Conservation (phyloP, 2,797 vertebrate species). For the Danio jaintianensis region DNA sequence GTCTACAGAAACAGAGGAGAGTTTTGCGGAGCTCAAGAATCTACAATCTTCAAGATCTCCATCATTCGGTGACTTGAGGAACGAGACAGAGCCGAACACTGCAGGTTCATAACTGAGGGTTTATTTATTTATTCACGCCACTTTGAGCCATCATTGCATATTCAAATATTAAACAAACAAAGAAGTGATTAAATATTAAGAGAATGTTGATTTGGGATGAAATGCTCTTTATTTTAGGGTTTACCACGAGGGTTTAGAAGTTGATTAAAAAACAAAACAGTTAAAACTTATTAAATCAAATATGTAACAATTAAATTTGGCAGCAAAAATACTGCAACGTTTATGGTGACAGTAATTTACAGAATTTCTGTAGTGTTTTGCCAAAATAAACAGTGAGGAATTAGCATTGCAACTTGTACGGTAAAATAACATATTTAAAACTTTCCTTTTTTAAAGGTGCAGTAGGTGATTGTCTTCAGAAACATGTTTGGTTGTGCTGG, state of each 20-base stretch:
- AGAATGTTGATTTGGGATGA: neutral
- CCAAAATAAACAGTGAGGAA: neutral
- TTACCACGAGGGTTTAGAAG: neutral
- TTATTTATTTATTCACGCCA: neutral
- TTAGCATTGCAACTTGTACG: neutral
- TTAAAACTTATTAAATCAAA: neutral
- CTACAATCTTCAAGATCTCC: constrained; percentile 58
- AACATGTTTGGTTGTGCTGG: too few relatives aligned
- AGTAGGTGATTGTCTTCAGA: too few relatives aligned
- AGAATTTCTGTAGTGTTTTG: neutral
- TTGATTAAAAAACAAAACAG: neutral
- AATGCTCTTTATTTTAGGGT: neutral
- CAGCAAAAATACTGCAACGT: too few relatives aligned
- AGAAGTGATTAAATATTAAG: neutral
- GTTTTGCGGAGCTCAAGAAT: constrained; percentile 59
- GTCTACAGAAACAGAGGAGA: constrained; percentile 58
- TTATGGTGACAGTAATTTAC: neutral
- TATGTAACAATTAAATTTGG: neutral
- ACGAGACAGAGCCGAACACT: constrained; percentile 42
- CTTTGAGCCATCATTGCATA: neutral
- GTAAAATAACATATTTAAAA: neutral
- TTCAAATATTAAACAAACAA: neutral
- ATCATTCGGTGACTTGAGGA: constrained; percentile 49
- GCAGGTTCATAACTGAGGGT: constrained; percentile 55
- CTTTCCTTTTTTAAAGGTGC: too few relatives aligned